phyloP scores from a whole-genome alignment of 2,113 vertebrate species.

The Vombatus ursinus region DNA sequence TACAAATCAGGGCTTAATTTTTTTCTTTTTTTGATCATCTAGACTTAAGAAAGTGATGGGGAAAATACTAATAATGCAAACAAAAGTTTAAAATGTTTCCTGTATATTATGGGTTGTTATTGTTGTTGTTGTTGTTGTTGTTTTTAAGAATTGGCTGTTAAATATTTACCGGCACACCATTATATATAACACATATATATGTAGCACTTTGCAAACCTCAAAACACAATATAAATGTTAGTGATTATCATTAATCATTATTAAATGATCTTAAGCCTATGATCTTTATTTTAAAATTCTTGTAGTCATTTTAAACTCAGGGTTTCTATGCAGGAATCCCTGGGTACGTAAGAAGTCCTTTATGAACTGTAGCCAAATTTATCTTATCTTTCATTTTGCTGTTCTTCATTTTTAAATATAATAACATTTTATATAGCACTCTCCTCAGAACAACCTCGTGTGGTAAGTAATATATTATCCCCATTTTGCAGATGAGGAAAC shows the following conservation, averaged over 20 bases:
- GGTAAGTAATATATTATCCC: no score
- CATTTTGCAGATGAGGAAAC: neutral
- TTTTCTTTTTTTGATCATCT: no score
- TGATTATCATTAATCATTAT: constrained; percentile 24
- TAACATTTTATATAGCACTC: neutral
- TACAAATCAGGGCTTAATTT: no score
- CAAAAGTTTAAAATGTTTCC: no score
- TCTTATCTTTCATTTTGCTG: constrained; percentile 57
- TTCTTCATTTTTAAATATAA: constrained; percentile 6
- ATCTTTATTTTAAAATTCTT: constrained; percentile 41
- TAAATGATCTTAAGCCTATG: constrained; percentile 23
- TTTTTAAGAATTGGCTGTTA: no score
- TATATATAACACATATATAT: neutral
- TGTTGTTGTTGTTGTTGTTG: no score
- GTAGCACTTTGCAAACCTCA: neutral
- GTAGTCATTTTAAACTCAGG: constrained; percentile 47
- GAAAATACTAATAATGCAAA: no score
- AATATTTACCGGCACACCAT: neutral
- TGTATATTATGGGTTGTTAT: no score
- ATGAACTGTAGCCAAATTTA: neutral
- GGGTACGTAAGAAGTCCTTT: neutral
- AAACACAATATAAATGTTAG: constrained; percentile 32
- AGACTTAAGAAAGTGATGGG: no score
- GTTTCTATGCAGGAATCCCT: neutral
- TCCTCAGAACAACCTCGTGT: neutral